phyloP scores from a whole-genome alignment of 2,113 vertebrate genomes.

The Probosciger aterrimus region DNA sequence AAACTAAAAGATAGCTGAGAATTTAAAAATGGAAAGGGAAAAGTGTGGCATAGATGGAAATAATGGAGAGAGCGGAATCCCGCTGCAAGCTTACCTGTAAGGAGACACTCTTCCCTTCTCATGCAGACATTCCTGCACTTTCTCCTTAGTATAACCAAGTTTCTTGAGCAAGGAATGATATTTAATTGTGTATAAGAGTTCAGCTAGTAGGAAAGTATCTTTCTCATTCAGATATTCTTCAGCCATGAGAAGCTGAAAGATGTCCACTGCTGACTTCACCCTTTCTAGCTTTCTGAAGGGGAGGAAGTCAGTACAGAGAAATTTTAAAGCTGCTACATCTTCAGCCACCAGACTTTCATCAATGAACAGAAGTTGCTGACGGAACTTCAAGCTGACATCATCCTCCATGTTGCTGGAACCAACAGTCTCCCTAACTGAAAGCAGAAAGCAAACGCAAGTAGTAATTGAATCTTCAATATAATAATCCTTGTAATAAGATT shows the following conservation, averaged over 20 bases:
- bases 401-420: neutral
- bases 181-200: slow-evolving; percentile 68
- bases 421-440: neutral
- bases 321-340: slow-evolving; percentile 71
- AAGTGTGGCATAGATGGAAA: neutral
- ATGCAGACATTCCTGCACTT: slow-evolving; percentile 27
- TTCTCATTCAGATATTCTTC: slow-evolving; percentile 25
- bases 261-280: slow-evolving; percentile 27
- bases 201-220: slow-evolving; percentile 65
- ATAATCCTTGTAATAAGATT: neutral
- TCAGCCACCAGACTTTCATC: slow-evolving; percentile 37
- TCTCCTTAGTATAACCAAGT: slow-evolving; percentile 46
- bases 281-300: slow-evolving; percentile 27
- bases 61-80: neutral
- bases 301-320: slow-evolving; percentile 69
- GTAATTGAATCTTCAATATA: neutral
- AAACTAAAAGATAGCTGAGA: neutral
- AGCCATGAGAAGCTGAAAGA: slow-evolving; percentile 63
- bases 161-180: slow-evolving; percentile 36
- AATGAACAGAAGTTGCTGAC: slow-evolving; percentile 34
- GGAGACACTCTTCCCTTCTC: slow-evolving; percentile 35
- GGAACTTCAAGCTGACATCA: neutral
- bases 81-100: slow-evolving; percentile 64
- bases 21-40: neutral
- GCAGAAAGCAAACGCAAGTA: neutral